Evolutionary conservation across 2,888 invertebrate genomes (phyloP), one percentile per base, ranked within the genome.

Genomic region (Xanthostigma xanthostigma): DNA sequence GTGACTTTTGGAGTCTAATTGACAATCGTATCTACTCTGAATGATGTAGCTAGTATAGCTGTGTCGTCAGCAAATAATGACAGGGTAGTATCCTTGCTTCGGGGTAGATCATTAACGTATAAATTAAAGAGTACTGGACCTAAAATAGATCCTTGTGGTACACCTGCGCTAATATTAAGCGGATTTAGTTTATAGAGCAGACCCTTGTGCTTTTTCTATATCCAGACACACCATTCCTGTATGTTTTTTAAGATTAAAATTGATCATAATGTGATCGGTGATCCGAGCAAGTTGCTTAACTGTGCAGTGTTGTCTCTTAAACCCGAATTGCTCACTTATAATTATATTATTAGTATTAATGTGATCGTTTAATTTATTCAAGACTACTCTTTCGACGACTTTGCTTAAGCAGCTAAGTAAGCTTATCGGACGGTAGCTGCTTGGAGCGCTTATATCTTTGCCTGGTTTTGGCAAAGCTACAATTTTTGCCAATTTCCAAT

Each of bases 121-220:
- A 46, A 35, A 9, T 49, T 27, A 36, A 56, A 56, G 2, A 57
- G 46, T 13, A 39, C 44, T 1, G 54, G 54, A 1, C 52, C 53
- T 2, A 57, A 49, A 9, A 55, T 51, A 41, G 42, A 51, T 36
- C 54, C 51, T 45, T 54, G 49, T 1, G 51, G 52, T 9, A 49
- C 52, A 45, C 56, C 57, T 2, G 57, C 54, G n/a, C 27, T 35
- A 2, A 55, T 48, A 4, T 42, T 41, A 35, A 51, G 49, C 6
- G 39, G 44, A 13, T 51, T 54, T 49, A 64, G 51, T 55, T 60
- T 62, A 47, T 53, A 55, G 1, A 60, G 51, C 3, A 63, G 56
- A 8, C 59, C 58, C 11, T 58, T 50, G n/a, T 0, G 63, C 62
- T 52, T 62, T 61, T 48, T 59, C 57, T 9, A 63, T 58, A 41